Conservation (phyloP, 2,888 invertebrate genomes). For the Torymus auratus region DNA sequence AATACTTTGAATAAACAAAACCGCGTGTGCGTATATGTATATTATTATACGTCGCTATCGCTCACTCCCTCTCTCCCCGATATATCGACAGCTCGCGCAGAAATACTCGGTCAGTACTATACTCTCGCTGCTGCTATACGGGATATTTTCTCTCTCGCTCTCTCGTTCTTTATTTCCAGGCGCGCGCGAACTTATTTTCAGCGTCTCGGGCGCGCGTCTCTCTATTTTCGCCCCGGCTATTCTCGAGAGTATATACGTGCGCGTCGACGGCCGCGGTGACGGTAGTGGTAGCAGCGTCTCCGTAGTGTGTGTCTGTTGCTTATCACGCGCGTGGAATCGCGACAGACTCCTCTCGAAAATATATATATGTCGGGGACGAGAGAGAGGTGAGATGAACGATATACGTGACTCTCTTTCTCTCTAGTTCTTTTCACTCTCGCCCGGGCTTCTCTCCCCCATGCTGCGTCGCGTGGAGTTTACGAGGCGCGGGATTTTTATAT, state of each 20-base stretch:
- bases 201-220: conserved; percentile 53
- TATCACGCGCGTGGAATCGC: conserved; percentile 42
- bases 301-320: conserved; percentile 25
- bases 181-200: conserved; percentile 58
- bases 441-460: too few species aligned
- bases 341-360: conserved; percentile 3
- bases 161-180: background rate
- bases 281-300: background rate
- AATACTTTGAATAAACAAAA: too few species aligned
- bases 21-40: too few species aligned
- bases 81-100: too few species aligned
- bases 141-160: background rate
- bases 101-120: too few species aligned
- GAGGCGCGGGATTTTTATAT: conserved; percentile 15
- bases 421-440: background rate
- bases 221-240: conserved; percentile 63
- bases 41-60: too few species aligned
- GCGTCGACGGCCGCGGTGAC: too few species aligned
- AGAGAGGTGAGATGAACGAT: background rate
- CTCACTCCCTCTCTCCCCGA: too few species aligned
- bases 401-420: conserved; percentile 27
- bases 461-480: conserved; percentile 21
- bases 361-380: background rate
- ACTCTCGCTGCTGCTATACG: background rate
- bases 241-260: conserved; percentile 21